Conservation (phyloP, 2,888 invertebrate genomes). For the Oscheius sp. region DNA sequence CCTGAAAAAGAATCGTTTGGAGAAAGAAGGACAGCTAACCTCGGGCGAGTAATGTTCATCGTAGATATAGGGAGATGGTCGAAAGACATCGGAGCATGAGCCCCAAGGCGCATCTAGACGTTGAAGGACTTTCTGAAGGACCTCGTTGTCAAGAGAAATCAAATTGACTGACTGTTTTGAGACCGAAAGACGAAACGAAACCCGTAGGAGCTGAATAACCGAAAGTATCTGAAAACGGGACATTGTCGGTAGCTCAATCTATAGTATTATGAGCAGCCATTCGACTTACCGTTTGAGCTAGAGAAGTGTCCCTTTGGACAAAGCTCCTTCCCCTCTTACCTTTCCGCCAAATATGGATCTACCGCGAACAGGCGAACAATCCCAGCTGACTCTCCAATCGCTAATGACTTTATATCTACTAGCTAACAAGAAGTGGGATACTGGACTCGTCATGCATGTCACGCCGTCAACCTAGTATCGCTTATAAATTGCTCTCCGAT, state of each 20-base stretch:
- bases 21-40: constrained; percentile 43
- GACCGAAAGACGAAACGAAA: constrained; percentile 72
- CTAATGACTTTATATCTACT: too few species aligned
- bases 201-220: constrained; percentile 73
- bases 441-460: too few species aligned
- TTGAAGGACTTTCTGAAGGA: constrained; percentile 69
- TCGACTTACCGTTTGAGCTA: too few species aligned
- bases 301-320: too few species aligned
- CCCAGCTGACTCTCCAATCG: too few species aligned
- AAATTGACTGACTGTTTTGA: constrained; percentile 68
- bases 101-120: constrained; percentile 72
- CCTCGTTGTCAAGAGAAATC: constrained; percentile 3
- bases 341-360: too few species aligned
- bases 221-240: constrained; percentile 73
- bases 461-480: too few species aligned
- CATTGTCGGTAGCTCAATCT: constrained; percentile 60
- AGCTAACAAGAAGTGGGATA: too few species aligned
- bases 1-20: constrained; percentile 48
- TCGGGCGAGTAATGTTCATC: constrained; percentile 73
- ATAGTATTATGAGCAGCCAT: background rate
- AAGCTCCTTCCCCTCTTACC: too few species aligned
- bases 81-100: constrained; percentile 69
- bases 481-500: too few species aligned
- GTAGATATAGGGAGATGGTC: constrained; percentile 72
- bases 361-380: too few species aligned